Conservation (phyloP, 2,888 invertebrate species). For the Allolobophora icterica region DNA sequence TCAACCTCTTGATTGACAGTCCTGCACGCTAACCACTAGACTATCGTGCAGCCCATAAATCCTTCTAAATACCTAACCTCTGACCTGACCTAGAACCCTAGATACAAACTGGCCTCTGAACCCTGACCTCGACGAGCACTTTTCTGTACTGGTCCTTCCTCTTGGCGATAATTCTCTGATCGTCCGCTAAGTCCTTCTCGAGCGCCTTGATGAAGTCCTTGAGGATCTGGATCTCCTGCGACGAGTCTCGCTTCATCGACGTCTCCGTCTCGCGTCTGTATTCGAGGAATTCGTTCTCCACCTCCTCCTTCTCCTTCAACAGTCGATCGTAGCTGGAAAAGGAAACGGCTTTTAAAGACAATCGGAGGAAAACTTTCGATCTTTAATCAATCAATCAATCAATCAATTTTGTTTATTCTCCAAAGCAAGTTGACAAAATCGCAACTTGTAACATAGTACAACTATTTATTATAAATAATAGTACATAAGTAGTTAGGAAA, state of each 20-base stretch:
- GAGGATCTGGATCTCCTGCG: conserved; percentile 59
- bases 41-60: too few species aligned
- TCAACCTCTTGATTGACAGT: too few species aligned
- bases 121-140: conserved; percentile 57
- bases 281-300: conserved; percentile 58
- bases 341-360: not conserved
- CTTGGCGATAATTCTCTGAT: conserved; percentile 56
- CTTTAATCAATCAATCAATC: too few species aligned
- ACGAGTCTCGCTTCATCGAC: conserved; percentile 54
- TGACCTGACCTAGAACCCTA: not conserved
- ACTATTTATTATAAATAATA: too few species aligned
- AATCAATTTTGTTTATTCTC: too few species aligned
- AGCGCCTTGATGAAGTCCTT: conserved; percentile 59
- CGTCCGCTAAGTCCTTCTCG: conserved; percentile 62
- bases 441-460: too few species aligned
- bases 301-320: conserved; percentile 58
- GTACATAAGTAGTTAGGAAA: too few species aligned
- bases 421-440: too few species aligned
- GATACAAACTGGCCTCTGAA: not conserved
- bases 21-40: too few species aligned
- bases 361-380: too few species aligned
- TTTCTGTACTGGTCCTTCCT: conserved; percentile 59
- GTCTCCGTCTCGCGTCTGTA: conserved; percentile 56
- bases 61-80: too few species aligned
- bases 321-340: conserved; percentile 51